Evolutionary conservation across 2,888 invertebrate genomes (phyloP), one percentile per base, ranked within the genome.

Genomic region (Drosophila anomalata): DNA sequence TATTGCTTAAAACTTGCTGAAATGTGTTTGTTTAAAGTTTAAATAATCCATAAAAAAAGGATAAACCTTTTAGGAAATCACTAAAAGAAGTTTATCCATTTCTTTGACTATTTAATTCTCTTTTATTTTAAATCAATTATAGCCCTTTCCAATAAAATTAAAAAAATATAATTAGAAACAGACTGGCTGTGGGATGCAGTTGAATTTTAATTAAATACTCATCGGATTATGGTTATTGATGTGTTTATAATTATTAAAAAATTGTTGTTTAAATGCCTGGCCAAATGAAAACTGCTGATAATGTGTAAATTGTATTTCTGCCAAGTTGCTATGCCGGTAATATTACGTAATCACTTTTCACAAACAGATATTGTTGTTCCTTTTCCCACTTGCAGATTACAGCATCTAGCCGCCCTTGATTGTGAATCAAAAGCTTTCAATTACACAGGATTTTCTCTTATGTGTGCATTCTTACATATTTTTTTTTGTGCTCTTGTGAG

Each of bases 391-490:
- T 14, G n/a, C 36, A 36, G 36, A 36, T 36, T 36, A 36, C 36
- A 36, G 7, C 7, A n/a, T 36, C n/a, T 41, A 7, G 7, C 50
- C 31, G 24, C 50, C 26, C 41, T 65, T 48, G 33, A 59, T 39
- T 46, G 20, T 17, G n/a, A 54, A 3, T 22, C 29, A 29, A 29
- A 29, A 39, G 65, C 51, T 63, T 63, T 46, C 44, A 46, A 31
- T 61, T 61, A 26, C 22, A 26, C 3, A 6, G 14, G 36, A 33
- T 14, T 39, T 46, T 29, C 44, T 36, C 50, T 26, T 9, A 9
- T 24, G 24, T 22, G 33, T 5, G 4, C 3, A 33, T 9, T 12
- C 24, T 36, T 53, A n/a, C 29, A 26, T 24, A 12, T 9, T 24
- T 29, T 20, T 20, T 56, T 20, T 57, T 58, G 22, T 17, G 0